phyloP scores from a whole-genome alignment of 1,140 invertebrate genomes.

The Drosophila pseudoobscura region DNA sequence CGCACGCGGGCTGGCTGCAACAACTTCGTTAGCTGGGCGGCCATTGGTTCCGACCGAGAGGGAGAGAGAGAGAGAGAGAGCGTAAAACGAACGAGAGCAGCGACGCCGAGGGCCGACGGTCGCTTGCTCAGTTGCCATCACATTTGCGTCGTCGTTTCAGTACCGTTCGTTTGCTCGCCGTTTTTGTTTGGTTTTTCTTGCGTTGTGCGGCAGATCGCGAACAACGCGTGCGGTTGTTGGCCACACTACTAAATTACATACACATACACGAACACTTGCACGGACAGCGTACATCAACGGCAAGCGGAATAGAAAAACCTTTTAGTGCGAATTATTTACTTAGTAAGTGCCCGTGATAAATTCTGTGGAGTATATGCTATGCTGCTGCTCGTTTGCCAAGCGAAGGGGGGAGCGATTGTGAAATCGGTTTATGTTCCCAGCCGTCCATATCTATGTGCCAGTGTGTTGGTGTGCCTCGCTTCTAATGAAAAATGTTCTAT shows the following conservation, averaged over 20 bases:
- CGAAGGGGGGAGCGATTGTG: slow-evolving; percentile 47
- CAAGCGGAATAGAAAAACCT: slow-evolving; percentile 52
- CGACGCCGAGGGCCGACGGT: slow-evolving; percentile 38
- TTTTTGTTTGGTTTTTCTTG: slow-evolving; percentile 80
- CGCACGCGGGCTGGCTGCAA: slow-evolving; percentile 26
- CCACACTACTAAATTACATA: slow-evolving; percentile 51
- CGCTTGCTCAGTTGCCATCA: slow-evolving; percentile 62
- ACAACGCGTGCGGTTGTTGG: slow-evolving; percentile 68
- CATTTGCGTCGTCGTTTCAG: slow-evolving; percentile 76
- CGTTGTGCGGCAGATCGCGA: slow-evolving; percentile 73
- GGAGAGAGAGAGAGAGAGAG: slow-evolving; percentile 52
- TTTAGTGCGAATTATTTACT: slow-evolving; percentile 59
- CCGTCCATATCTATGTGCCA: slow-evolving; percentile 48
- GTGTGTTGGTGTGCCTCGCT: slow-evolving; percentile 37
- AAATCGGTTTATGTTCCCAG: slow-evolving; percentile 34
- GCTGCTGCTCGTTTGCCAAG: slow-evolving; percentile 10
- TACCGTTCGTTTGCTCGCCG: slow-evolving; percentile 72
- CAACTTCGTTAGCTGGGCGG: slow-evolving; percentile 64
- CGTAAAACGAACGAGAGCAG: slow-evolving; percentile 64
- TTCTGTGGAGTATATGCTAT: slow-evolving; percentile 14
- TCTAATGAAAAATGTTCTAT: slow-evolving; percentile 76
- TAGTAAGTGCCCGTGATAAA: slow-evolving; percentile 34
- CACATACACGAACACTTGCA: slow-evolving; percentile 11
- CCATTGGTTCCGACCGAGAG: slow-evolving; percentile 38
- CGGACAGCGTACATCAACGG: slow-evolving; percentile 22